Conservation (phyloP, 2,797 vertebrate species). For the Semotilus atromaculatus region DNA sequence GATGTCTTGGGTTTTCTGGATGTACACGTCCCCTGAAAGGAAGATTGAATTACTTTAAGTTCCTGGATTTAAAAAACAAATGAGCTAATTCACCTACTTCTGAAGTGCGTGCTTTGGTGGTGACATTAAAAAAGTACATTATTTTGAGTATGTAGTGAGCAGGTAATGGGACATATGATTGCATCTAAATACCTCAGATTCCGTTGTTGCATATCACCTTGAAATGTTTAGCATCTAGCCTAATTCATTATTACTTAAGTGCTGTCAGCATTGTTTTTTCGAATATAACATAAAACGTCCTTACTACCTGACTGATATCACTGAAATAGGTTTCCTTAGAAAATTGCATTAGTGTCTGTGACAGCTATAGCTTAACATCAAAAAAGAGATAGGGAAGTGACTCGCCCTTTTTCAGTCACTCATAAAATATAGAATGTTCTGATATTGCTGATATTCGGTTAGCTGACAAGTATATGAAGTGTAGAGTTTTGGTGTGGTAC, state of each 20-base stretch:
- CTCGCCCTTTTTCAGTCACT: not conserved
- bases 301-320: not conserved
- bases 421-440: not conserved
- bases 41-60: constrained; percentile 53
- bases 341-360: not conserved
- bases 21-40: constrained; percentile 92
- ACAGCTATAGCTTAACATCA: not conserved
- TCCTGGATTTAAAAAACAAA: not conserved
- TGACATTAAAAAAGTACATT: not conserved
- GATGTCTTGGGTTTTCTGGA: constrained; percentile 96
- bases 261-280: not conserved
- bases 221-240: not conserved
- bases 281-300: not conserved
- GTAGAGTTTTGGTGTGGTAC: constrained; percentile 2
- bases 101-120: not conserved
- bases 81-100: not conserved
- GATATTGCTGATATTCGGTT: not conserved
- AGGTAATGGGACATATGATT: not conserved
- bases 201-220: not conserved
- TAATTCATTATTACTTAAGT: not conserved
- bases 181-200: not conserved
- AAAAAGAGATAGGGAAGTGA: not conserved
- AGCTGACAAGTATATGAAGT: not conserved
- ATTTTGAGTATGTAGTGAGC: not conserved
- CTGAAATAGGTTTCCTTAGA: not conserved